Conservation (phyloP, 2,888 invertebrate species). For the Matsumyia berberina region DNA sequence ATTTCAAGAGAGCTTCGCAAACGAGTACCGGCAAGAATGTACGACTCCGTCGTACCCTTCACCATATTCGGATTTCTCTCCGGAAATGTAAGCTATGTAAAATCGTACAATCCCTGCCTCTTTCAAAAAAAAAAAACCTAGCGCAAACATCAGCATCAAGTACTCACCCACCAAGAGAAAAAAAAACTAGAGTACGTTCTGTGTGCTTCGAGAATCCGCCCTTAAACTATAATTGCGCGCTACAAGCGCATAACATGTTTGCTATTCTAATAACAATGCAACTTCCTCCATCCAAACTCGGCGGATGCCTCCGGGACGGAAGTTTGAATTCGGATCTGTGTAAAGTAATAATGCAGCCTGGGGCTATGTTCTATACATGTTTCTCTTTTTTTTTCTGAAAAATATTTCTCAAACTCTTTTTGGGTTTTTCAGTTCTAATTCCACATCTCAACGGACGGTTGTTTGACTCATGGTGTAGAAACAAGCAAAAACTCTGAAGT, state of each 20-base stretch:
- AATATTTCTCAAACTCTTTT: conserved; percentile 7
- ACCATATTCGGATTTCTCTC: conserved; percentile 20
- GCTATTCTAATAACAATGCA: conserved; percentile 73
- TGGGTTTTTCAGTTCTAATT: conserved; percentile 44
- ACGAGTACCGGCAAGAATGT: too few species aligned
- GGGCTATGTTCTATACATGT: conserved; percentile 23
- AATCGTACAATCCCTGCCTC: conserved; percentile 42
- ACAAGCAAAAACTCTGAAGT: conserved; percentile 42
- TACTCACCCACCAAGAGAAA: conserved; percentile 33
- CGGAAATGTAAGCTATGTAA: conserved; percentile 54
- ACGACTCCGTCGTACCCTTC: too few species aligned
- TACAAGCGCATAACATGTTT: conserved; percentile 75
- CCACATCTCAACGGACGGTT: conserved; percentile 30
- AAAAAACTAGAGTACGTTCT: not conserved
- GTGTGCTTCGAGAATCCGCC: conserved; percentile 46
- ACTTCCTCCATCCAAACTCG: conserved; percentile 61
- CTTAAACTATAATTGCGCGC: conserved; percentile 70
- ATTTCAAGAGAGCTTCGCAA: too few species aligned
- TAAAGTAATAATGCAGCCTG: conserved; percentile 68
- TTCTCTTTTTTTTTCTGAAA: conserved; percentile 15
- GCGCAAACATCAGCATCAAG: conserved; percentile 62
- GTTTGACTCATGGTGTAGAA: conserved; percentile 21
- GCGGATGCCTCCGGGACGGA: conserved; percentile 67
- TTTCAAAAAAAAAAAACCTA: conserved; percentile 22
- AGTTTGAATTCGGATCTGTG: conserved; percentile 65